A percentile compares a stretch with the other conserved stretches of the same genome.
These are phyloP conservation scores for Pogonomyrmex barbatus DNA, from an alignment of 1,140 invertebrate species.

Conservation along the genomic window DNA sequence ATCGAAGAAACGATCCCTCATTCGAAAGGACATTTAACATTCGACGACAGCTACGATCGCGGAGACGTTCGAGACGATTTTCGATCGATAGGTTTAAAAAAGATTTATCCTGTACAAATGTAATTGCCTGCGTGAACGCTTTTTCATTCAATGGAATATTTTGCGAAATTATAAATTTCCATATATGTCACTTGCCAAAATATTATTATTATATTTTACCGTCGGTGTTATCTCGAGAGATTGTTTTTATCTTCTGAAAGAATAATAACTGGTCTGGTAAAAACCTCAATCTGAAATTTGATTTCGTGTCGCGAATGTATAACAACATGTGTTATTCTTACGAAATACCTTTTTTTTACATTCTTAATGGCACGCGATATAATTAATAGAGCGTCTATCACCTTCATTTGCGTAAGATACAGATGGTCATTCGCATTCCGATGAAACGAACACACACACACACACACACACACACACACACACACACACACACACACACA, in stretches of 20 bases:
- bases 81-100: not conserved
- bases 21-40: not conserved
- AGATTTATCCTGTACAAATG: not conserved
- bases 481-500: not conserved
- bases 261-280: not conserved
- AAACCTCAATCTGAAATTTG: not conserved
- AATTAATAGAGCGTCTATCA: not conserved
- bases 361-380: not conserved
- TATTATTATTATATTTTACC: not conserved
- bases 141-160: constrained; percentile 1
- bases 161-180: not conserved
- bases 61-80: not conserved
- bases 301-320: not conserved
- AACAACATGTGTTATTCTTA: not conserved
- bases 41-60: not conserved
- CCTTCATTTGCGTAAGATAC: not conserved
- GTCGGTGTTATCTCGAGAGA: not conserved
- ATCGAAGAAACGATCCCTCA: not conserved
- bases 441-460: not conserved
- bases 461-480: not conserved
- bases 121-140: not conserved
- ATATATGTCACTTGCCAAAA: not conserved
- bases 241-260: not conserved
- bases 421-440: not conserved
- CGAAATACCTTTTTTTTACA: not conserved